Base-by-base conservation (phyloP, 2,797 vertebrate species). In the Neopelma chrysocephalum region DNA sequence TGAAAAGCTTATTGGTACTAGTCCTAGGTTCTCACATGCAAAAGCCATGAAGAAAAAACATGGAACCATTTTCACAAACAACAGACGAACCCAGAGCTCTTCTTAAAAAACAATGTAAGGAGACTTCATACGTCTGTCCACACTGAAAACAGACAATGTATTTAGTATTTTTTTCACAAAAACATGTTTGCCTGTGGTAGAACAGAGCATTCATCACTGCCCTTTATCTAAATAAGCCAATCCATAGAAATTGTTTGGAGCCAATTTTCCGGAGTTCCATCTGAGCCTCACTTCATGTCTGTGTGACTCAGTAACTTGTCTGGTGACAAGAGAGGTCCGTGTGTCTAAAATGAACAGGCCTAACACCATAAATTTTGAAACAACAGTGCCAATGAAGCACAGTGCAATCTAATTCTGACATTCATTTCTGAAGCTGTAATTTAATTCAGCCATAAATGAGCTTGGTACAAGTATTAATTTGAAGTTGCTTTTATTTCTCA, bases 241-340 rank as follows among this genome's bases (percentile, higher is more conserved):
- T 75, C 45, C 48, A 38, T 4, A 68, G 53, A 64, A 70, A 42
- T 38, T 42, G 23, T 84, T 85, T 42, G 61, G 51, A 91, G 32
- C 13, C 29, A 26, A 23, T 94, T 75, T 82, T 90, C 45, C 71
- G 56, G 60, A 78, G 25, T 56, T 75, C 57, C 20, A 36, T 32
- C 42, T 64, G 56, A 80, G 43, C 72, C 16, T 80, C 40, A 25
- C 25, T n/a, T 3, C 0, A 0, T 38, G 61, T 19, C 47, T 0
- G 0, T 43, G 47, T 45, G 61, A 48, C 32, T 70, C 36, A 31
- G 21, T 71, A 29, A 62, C n/a, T 82, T 15, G 3, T 51, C 54
- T 76, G 64, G 32, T 82, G 75, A 38, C n/a, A 1, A 2, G 32
- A 64, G 57, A 54, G 29, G 29, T 57, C 21, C 12, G 6, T 32